phyloP scores from a whole-genome alignment of 2,888 invertebrate genomes.

The Mesorhabditis belari region DNA sequence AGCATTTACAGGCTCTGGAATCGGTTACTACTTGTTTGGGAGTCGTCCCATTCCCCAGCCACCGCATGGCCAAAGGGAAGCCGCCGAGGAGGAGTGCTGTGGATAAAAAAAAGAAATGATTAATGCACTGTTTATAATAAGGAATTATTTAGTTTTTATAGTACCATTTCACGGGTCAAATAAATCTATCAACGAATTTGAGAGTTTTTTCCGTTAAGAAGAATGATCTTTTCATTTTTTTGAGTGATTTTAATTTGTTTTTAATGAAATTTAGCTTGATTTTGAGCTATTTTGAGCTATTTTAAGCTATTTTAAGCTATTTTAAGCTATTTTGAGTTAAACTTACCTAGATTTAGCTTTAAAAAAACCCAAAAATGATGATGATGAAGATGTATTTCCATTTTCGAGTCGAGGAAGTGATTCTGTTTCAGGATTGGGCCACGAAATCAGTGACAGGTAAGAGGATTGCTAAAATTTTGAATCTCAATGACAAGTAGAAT shows the following conservation, averaged over 20 bases:
- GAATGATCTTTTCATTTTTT: neutral
- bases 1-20: conserved; percentile 16
- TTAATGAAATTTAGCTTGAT: neutral
- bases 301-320: neutral
- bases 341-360: neutral
- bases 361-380: conserved; percentile 14
- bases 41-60: conserved; percentile 2
- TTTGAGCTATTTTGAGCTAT: neutral
- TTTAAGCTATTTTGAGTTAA: neutral
- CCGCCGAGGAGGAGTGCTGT: neutral
- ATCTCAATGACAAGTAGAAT: neutral
- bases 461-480: too few species aligned
- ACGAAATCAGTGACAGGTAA: conserved; percentile 27
- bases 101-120: too few species aligned
- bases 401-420: conserved; percentile 37
- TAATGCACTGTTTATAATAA: too few species aligned
- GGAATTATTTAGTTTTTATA: neutral
- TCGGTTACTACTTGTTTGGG: conserved; percentile 46
- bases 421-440: conserved; percentile 39
- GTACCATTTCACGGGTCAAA: neutral
- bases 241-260: neutral
- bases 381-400: conserved; percentile 52
- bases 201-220: neutral
- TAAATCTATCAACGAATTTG: neutral
- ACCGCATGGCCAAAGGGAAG: too few species aligned